phyloP scores from a whole-genome alignment of 2,113 vertebrate genomes.

The Suricata suricatta region DNA sequence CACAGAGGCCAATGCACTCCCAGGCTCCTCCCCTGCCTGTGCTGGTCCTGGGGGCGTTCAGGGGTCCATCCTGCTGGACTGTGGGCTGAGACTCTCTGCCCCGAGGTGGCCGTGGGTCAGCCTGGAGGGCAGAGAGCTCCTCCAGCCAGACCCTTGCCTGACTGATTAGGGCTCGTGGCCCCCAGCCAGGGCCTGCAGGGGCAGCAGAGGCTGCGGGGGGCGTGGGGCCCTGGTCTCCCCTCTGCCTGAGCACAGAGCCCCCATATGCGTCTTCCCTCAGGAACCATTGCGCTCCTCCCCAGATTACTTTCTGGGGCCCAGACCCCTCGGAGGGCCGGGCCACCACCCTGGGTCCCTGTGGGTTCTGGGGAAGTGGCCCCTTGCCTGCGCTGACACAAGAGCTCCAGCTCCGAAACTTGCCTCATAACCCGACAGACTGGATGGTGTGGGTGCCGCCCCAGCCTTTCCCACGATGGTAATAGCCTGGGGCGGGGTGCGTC shows the following conservation, averaged over 20 bases:
- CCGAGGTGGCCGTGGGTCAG: background rate
- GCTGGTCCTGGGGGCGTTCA: background rate
- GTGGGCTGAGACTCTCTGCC: background rate
- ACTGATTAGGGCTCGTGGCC: background rate
- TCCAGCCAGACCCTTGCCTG: no score
- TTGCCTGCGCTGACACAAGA: background rate
- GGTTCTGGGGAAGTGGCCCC: background rate
- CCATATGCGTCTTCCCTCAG: accelerated
- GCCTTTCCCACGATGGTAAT: background rate
- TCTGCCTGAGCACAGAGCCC: background rate
- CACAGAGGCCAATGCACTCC: background rate
- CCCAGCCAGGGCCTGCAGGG: background rate
- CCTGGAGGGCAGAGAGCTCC: background rate
- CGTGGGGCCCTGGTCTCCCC: background rate
- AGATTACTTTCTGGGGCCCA: background rate
- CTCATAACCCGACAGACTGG: background rate
- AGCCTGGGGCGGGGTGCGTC: background rate
- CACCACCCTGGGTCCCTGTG: background rate
- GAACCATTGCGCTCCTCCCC: accelerated
- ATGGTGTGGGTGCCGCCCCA: background rate
- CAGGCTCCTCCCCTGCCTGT: background rate
- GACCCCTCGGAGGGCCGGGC: background rate
- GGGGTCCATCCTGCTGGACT: background rate
- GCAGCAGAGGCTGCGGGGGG: background rate
- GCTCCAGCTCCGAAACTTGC: background rate